Conservation (phyloP, 2,888 invertebrate genomes). For the Nemotelus pantherinus region DNA sequence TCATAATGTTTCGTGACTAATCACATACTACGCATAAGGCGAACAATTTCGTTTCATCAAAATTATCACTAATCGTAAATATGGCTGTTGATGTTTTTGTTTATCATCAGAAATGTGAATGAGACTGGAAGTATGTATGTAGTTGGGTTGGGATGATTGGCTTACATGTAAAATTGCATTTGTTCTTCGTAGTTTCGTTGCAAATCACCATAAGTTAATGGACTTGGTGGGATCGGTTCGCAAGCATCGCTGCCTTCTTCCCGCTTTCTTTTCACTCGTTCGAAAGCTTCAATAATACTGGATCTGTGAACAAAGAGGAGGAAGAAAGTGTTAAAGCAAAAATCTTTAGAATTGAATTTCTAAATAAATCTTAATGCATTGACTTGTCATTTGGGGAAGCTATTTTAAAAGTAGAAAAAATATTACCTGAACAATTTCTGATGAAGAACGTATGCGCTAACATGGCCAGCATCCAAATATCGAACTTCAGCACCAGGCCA, state of each 20-base stretch:
- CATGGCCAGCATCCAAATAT: constrained; percentile 89
- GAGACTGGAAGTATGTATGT: too few relatives aligned
- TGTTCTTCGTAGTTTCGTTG: constrained; percentile 54
- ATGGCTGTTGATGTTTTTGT: too few relatives aligned
- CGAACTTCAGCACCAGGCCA: constrained; percentile 94
- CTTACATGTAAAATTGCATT: constrained; percentile 15
- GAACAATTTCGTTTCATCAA: too few relatives aligned
- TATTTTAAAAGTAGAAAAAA: too few relatives aligned
- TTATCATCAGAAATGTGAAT: too few relatives aligned
- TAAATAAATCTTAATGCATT: too few relatives aligned
- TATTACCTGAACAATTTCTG: constrained; percentile 86
- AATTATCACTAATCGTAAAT: too few relatives aligned
- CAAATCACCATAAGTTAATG: constrained; percentile 56
- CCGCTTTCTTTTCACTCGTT: constrained; percentile 72
- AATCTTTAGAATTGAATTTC: too few relatives aligned
- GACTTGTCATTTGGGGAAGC: too few relatives aligned
- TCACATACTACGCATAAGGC: too few relatives aligned
- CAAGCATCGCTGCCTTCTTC: constrained; percentile 42
- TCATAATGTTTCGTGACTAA: too few relatives aligned
- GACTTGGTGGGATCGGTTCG: constrained; percentile 52
- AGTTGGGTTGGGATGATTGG: too few relatives aligned
- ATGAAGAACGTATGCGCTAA: constrained; percentile 87
- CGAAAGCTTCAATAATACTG: constrained; percentile 81
- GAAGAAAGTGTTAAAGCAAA: background rate
- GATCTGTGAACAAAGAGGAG: constrained; percentile 67